Evolutionary conservation across 2,888 invertebrate genomes (phyloP).

Genomic region (Luperina nickerlii): DNA sequence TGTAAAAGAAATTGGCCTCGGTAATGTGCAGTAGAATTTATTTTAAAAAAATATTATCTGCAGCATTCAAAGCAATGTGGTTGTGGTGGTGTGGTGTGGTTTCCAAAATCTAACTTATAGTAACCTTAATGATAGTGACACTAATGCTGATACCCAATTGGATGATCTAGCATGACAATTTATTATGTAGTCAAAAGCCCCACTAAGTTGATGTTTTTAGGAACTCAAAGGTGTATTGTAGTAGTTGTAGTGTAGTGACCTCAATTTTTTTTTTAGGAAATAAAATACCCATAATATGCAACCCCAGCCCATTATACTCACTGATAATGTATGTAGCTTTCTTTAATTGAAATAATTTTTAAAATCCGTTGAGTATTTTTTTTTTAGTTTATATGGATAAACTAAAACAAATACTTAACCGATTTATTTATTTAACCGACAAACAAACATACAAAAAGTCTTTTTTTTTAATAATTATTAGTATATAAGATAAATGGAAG

Average conservation of each 20-base stretch:
- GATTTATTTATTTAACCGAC: too few species aligned
- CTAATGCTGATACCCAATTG: background rate
- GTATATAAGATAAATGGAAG: background rate
- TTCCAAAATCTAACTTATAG: background rate
- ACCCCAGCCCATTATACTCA: background rate
- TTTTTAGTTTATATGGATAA: background rate
- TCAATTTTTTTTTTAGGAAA: background rate
- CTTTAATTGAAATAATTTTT: background rate
- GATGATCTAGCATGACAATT: background rate
- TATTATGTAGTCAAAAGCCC: background rate
- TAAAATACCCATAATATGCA: background rate
- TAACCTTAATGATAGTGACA: background rate
- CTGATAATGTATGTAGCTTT: background rate
- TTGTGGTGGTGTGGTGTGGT: background rate
- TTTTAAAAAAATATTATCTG: background rate
- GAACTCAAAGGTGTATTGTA: background rate
- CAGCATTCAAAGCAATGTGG: background rate
- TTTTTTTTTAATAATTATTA: background rate
- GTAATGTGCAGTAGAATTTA: conserved; percentile 9
- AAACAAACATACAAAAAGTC: background rate
- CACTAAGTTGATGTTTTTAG: background rate
- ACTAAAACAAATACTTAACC: too few species aligned
- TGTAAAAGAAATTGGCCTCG: background rate
- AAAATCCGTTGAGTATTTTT: background rate
- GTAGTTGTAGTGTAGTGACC: too few species aligned